Percentiles rank a stretch among this genome's conserved stretches.
Evolutionary conservation across 2,113 vertebrate species (phyloP).

Genomic region (Mungos mungo): DNA sequence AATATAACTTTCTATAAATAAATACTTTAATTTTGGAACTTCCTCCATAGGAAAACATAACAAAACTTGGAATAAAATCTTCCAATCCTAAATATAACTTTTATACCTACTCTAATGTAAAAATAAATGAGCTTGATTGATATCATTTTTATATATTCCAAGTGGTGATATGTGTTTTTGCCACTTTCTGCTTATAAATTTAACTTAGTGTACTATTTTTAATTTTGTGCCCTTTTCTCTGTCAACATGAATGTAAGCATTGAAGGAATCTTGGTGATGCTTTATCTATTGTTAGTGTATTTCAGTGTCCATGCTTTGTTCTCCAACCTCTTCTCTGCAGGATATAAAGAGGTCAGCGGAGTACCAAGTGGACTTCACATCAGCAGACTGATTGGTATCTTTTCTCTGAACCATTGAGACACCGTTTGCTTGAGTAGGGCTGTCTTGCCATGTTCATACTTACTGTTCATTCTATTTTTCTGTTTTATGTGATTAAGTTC

Average conservation of each 20-base stretch:
- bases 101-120: neutral
- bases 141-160: neutral
- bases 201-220: neutral
- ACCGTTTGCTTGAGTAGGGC: neutral
- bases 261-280: neutral
- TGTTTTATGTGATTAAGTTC: slow-evolving; percentile 63
- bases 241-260: neutral
- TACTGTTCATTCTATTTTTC: slow-evolving; percentile 64
- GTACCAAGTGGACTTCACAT: neutral
- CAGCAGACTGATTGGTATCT: neutral
- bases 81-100: neutral
- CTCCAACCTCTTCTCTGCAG: neutral
- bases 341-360: neutral
- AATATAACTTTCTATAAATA: neutral
- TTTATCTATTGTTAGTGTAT: neutral
- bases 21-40: neutral
- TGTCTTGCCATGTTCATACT: neutral
- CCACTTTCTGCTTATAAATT: neutral
- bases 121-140: neutral
- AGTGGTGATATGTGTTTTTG: neutral
- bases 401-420: neutral
- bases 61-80: neutral
- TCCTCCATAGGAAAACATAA: neutral
- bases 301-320: neutral
- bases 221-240: neutral